Base-by-base conservation (phyloP, 2,113 vertebrate species). In the Neolamprologus tretocephalus region DNA sequence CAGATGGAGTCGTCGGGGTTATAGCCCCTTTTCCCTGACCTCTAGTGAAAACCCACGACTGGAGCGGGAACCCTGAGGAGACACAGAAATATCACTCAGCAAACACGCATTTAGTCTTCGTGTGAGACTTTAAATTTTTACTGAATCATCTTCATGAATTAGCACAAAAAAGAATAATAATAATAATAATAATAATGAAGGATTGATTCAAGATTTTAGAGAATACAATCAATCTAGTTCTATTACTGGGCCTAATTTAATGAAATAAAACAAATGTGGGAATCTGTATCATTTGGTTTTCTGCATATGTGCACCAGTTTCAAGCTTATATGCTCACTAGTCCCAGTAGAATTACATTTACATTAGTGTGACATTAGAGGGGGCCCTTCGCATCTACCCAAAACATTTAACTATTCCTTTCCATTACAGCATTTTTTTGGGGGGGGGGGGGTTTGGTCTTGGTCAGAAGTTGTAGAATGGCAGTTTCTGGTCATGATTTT, bases 1-100 rank as follows among this genome's bases (percentile, higher is more conserved):
- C 95, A 0, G 96, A 94, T 0, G 95, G 78, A 1, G 97, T 87
- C 40, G 96, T 97, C 16, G 96, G 95, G 5, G 94, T 80, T 2
- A 82, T 42, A 2, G 96, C 95, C 17, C 96, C 96, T 85, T 96
- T 98, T 2, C 91, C 93, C 19, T 97, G 96, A 19, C 96, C 94
- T 58, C 97, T 97, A 51, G 96, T 94, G 40, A 96, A 86, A 0
- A 97, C 95, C 94, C 98, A 97, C 3, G 97, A 93, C 1, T 97
- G 97, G 31, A 99, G 96, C 0, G 98, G 96, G 93, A 98, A 98
- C 42, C 98, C 95, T 96, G 87, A 37, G 2, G 35, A 14, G 10
- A 51, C 8, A 89, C 4, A 1, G 7, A 31, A 5, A 7, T 16
- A 33, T 47, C 3, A 61, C 8, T 80, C 6, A 47, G 1, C 37